Evolutionary conservation across 2,888 invertebrate species (phyloP), one percentile per base, ranked within the genome.

Genomic region (Chymomyza fuscimana): DNA sequence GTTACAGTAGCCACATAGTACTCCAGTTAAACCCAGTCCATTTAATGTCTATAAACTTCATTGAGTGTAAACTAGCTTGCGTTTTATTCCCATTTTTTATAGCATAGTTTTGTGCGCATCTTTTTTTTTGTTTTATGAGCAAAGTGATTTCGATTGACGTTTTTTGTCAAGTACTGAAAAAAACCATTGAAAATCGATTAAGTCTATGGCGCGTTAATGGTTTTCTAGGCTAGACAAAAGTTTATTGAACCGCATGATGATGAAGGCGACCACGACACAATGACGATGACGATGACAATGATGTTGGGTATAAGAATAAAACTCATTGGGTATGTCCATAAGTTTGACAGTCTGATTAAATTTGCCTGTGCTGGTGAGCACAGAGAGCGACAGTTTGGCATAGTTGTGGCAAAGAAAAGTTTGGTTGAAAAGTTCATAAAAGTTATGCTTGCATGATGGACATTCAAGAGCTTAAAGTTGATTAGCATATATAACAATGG

Each of bases 181-280:
- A 70, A 70, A 56, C 29, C 62, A 67, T 74, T 77, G 78, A 73
- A 81, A 80, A 82, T 87, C 81, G 87, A 85, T 84, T 79, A 85
- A 73, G 77, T 73, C 83, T 72, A 67, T 77, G 72, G 74, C 50
- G 79, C 77, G 84, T 80, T 87, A 84, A 84, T 84, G 84, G 84
- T 77, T 84, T 84, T 81, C 79, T 81, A 69, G 82, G 70, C 83
- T 82, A 85, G 86, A 85, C 80, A 77, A 77, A 73, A 85, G 83
- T 87, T 85, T 82, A 82, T 87, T 87, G 83, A 84, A 87, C 83
- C 61, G 59, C 68, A 51, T 15, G 51, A 51, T 25, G 51, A 22
- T 64, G 60, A 63, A 61, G 61, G 52, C 36, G 50, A 68, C 64
- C 62, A 60, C 60, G 22, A 52, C 25, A 50, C 51, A 29, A 58